These are phyloP conservation scores for Ictalurus punctatus DNA, from an alignment of 2,113 vertebrate species.

Conservation along the genomic window DNA sequence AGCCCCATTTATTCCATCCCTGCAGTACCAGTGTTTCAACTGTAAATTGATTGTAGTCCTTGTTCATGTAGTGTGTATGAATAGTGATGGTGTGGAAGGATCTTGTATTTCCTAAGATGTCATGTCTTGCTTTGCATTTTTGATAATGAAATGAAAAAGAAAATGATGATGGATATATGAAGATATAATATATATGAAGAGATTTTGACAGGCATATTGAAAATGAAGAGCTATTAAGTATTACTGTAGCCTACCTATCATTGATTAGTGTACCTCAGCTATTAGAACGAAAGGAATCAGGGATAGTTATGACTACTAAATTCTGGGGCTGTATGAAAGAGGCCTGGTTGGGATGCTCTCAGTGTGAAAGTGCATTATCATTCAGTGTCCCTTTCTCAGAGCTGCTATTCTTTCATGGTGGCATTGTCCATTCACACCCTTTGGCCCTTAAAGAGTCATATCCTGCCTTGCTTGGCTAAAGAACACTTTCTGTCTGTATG, in stretches of 20 bases:
- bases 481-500: constrained; percentile 76
- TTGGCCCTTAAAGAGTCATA: constrained; percentile 78
- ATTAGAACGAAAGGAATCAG: neutral
- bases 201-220: neutral
- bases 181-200: neutral
- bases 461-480: constrained; percentile 79
- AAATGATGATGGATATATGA: neutral
- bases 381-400: constrained; percentile 61
- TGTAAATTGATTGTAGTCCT: constrained; percentile 58
- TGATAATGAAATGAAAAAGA: neutral
- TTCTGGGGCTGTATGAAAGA: constrained; percentile 14
- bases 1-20: constrained; percentile 64
- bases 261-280: neutral
- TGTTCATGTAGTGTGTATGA: neutral
- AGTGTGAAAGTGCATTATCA: constrained; percentile 48
- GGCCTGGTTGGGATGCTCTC: constrained; percentile 3
- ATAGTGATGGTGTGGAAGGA: neutral
- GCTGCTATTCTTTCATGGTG: constrained; percentile 68
- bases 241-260: neutral
- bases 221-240: neutral
- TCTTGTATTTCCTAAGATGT: neutral
- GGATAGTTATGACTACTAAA: neutral
- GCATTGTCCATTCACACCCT: constrained; percentile 75
- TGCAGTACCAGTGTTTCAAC: constrained; percentile 62
- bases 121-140: neutral